Conservation (phyloP, 2,113 vertebrate species). For the Solea solea region DNA sequence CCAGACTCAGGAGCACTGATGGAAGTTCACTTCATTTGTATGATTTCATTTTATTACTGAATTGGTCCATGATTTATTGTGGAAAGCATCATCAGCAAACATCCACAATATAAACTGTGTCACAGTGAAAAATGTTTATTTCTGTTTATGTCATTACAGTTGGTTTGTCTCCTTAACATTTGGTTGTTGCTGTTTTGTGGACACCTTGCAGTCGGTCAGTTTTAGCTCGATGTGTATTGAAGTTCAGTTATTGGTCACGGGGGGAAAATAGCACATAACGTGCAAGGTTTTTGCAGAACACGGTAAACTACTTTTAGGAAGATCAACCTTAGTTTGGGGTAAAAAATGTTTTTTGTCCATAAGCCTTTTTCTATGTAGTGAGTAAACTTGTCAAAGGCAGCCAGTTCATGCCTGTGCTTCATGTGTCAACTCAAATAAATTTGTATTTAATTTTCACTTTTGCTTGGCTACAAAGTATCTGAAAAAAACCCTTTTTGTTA, state of each 20-base stretch:
- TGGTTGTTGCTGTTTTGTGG: conserved; percentile 12
- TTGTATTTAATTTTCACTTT: conserved; percentile 69
- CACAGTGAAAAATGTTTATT: conserved; percentile 23
- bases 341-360: conserved; percentile 23
- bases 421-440: conserved; percentile 44
- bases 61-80: conserved; percentile 40
- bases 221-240: background rate
- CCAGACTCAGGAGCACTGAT: conserved; percentile 75
- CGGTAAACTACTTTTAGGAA: conserved; percentile 6
- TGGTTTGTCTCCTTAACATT: conserved; percentile 31
- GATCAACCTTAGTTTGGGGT: conserved; percentile 13
- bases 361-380: conserved; percentile 21
- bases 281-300: conserved; percentile 19
- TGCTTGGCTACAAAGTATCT: conserved; percentile 50
- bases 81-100: conserved; percentile 13
- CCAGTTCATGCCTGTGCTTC: conserved; percentile 22
- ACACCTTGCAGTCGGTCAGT: conserved; percentile 9
- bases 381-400: conserved; percentile 17
- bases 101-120: conserved; percentile 23
- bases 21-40: conserved; percentile 57
- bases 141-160: conserved; percentile 17
- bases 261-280: background rate
- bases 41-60: conserved; percentile 35
- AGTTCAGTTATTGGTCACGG: conserved; percentile 7
- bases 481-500: conserved; percentile 67